Conservation (phyloP, 92 coral and sea anemone genomes). For the Phenganax marumi region DNA sequence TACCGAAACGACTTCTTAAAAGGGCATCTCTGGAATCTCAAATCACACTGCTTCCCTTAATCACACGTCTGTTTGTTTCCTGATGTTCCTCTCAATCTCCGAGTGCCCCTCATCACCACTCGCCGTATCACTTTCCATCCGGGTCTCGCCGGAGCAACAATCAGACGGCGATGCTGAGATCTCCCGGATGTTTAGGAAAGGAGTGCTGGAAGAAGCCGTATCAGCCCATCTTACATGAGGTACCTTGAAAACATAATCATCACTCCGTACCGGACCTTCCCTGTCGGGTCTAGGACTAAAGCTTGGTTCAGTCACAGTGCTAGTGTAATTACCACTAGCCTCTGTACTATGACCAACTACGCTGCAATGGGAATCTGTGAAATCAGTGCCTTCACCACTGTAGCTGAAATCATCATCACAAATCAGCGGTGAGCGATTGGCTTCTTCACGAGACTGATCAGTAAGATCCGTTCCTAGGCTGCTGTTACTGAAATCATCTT, state of each 20-base stretch:
- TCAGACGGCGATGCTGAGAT: constrained; percentile 40
- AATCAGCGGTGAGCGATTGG: not conserved
- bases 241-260: no score
- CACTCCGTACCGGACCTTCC: not conserved
- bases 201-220: constrained; percentile 15
- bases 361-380: no score
- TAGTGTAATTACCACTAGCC: not conserved
- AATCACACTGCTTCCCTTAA: not conserved
- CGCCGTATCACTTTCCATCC: not conserved
- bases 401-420: no score
- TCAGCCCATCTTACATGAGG: constrained; percentile 43
- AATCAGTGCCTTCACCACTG: no score
- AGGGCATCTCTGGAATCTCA: no score
- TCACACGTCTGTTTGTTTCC: constrained; percentile 1
- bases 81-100: not conserved
- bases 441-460: not conserved
- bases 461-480: constrained; percentile 1
- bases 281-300: not conserved
- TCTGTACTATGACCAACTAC: not conserved
- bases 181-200: constrained; percentile 30
- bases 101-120: constrained; percentile 5
- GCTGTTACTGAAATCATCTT: constrained; percentile 1
- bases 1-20: not conserved
- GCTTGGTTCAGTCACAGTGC: not conserved
- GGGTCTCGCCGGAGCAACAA: constrained; percentile 4